Conservation (phyloP, 1,140 invertebrate species). For the Coelopa frigida region DNA sequence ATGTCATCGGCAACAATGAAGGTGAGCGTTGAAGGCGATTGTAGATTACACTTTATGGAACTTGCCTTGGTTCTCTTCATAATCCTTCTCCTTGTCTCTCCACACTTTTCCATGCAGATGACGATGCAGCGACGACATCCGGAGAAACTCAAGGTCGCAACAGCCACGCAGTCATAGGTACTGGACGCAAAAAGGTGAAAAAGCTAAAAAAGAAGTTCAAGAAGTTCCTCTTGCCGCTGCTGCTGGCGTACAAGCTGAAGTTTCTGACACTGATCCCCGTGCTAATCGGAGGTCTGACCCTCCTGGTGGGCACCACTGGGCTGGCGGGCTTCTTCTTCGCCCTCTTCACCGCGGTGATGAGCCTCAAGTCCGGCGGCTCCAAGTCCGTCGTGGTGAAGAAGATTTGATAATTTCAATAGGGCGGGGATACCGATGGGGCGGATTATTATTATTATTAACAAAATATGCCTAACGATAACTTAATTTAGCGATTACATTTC, state of each 20-base stretch:
- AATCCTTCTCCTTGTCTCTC: not conserved
- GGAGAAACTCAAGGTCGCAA: not conserved
- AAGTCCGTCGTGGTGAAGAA: constrained; percentile 37
- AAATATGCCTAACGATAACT: too few species aligned
- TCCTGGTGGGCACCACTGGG: constrained; percentile 66
- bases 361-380: constrained; percentile 43
- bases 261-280: constrained; percentile 70
- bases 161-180: constrained; percentile 3
- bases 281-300: constrained; percentile 61
- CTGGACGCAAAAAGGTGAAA: constrained; percentile 30
- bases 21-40: constrained; percentile 1
- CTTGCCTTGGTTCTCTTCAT: too few species aligned
- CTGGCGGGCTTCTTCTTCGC: constrained; percentile 80
- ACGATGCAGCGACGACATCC: constrained; percentile 2
- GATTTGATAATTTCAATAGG: too few species aligned
- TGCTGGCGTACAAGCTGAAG: constrained; percentile 75
- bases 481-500: too few species aligned
- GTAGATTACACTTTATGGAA: not conserved
- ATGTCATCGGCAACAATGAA: constrained; percentile 17
- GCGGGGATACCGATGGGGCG: too few species aligned
- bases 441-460: too few species aligned
- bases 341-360: constrained; percentile 61
- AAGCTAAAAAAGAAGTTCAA: constrained; percentile 56
- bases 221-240: constrained; percentile 62
- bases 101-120: not conserved